Percentiles rank a stretch among this genome's conserved stretches.
These are phyloP conservation scores for Lamellibrachia satsuma DNA, from an alignment of 2,888 invertebrate species.

Conservation along the genomic window DNA sequence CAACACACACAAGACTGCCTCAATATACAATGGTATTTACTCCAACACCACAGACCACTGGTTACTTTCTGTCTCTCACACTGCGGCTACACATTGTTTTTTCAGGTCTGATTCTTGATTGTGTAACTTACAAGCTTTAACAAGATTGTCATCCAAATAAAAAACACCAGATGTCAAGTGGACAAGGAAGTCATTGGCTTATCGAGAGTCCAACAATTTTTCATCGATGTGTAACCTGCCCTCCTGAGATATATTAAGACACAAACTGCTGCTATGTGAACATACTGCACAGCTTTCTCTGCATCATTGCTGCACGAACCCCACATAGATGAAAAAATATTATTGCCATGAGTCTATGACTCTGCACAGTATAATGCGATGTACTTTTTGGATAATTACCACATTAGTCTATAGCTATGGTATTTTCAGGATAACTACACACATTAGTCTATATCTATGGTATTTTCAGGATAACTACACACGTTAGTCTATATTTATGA, in stretches of 20 bases:
- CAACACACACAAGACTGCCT: neutral
- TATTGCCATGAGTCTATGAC: neutral
- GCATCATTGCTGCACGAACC: neutral
- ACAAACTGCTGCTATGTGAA: neutral
- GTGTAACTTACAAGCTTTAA: too few relatives aligned
- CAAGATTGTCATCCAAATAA: too few relatives aligned
- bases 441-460: neutral
- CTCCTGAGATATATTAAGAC: neutral
- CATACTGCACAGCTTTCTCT: neutral
- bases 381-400: neutral
- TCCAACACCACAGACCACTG: neutral
- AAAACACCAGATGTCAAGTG: too few relatives aligned
- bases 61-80: too few relatives aligned
- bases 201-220: too few relatives aligned
- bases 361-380: neutral
- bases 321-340: neutral
- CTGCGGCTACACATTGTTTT: too few relatives aligned
- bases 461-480: neutral
- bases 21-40: neutral
- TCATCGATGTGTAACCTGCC: too few relatives aligned
- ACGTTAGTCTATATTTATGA: neutral
- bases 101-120: too few relatives aligned
- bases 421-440: neutral
- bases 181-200: too few relatives aligned
- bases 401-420: neutral